phyloP scores from a whole-genome alignment of 2,888 invertebrate species.

The Amphipoea lucens region DNA sequence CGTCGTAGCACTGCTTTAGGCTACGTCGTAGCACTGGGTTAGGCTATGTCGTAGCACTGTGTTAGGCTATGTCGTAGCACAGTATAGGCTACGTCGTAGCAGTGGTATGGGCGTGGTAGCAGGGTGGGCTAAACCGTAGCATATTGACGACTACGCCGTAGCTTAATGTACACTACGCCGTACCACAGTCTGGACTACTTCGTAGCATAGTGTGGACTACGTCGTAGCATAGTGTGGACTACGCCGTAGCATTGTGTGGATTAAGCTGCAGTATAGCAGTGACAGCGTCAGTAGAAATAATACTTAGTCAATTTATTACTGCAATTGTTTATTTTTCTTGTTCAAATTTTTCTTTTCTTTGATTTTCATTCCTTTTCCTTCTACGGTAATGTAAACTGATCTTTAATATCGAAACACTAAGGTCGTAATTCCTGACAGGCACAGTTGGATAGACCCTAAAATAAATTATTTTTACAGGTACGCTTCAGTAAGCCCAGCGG shows the following conservation, averaged over 20 bases:
- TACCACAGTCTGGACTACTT: too few species aligned
- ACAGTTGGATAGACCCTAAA: background rate
- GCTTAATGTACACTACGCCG: too few species aligned
- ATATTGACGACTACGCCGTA: background rate
- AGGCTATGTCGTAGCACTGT: background rate
- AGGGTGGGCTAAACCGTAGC: background rate
- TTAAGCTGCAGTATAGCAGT: background rate
- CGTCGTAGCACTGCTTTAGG: background rate
- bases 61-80: too few species aligned
- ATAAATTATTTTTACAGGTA: slow-evolving; percentile 69
- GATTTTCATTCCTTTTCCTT: background rate
- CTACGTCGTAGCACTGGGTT: background rate
- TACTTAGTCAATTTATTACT: background rate
- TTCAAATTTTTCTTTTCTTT: background rate
- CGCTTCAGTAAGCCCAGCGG: slow-evolving; percentile 76
- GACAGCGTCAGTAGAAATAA: background rate
- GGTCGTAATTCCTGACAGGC: background rate
- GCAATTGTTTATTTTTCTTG: background rate
- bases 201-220: background rate
- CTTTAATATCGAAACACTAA: background rate
- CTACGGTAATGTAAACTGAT: background rate
- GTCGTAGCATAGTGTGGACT: background rate
- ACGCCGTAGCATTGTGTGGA: background rate
- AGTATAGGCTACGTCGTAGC: too few species aligned
- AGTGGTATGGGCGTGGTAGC: background rate